These are phyloP conservation scores for Raja brachyura DNA, from an alignment of 2,113 vertebrate species.

Conservation along the genomic window DNA sequence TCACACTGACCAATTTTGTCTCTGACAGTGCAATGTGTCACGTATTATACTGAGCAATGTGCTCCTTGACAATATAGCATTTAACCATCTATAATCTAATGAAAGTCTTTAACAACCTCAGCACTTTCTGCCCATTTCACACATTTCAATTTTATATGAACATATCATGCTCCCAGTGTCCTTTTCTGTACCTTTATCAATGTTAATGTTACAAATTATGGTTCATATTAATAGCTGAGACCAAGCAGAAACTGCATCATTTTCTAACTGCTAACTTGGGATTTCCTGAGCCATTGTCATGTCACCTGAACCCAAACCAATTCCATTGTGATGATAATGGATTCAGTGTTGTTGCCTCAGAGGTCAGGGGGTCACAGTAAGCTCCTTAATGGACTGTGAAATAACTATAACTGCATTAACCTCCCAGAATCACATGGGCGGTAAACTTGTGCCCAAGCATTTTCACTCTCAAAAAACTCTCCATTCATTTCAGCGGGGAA, in stretches of 20 bases:
- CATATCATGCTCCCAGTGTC: slow-evolving; percentile 56
- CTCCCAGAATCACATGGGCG: slow-evolving; percentile 86
- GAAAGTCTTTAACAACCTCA: slow-evolving; percentile 32
- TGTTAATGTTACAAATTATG: slow-evolving; percentile 82
- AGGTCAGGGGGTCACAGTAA: slow-evolving; percentile 94
- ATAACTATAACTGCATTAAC: slow-evolving; percentile 99
- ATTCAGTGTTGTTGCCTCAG: slow-evolving; percentile 93
- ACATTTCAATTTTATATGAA: slow-evolving; percentile 38
- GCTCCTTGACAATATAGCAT: slow-evolving; percentile 32
- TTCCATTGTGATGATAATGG: slow-evolving; percentile 98
- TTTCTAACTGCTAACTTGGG: slow-evolving; percentile 81
- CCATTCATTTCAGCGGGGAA: slow-evolving; percentile 29
- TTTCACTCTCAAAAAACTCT: slow-evolving; percentile 14
- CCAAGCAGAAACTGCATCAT: slow-evolving; percentile 64
- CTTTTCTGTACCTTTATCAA: slow-evolving; percentile 78
- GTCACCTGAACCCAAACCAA: slow-evolving; percentile 64
- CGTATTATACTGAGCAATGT: slow-evolving; percentile 32
- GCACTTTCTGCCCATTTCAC: slow-evolving; percentile 32
- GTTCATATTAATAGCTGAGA: slow-evolving; percentile 70
- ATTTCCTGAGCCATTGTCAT: slow-evolving; percentile 77
- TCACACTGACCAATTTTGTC: slow-evolving; percentile 25
- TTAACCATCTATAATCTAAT: slow-evolving; percentile 30
- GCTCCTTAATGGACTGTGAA: slow-evolving; percentile 99
- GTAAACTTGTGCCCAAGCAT: slow-evolving; percentile 46
- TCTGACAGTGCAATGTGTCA: slow-evolving; percentile 30